Base-by-base conservation (phyloP, 2,113 vertebrate genomes). In the Procavia capensis region DNA sequence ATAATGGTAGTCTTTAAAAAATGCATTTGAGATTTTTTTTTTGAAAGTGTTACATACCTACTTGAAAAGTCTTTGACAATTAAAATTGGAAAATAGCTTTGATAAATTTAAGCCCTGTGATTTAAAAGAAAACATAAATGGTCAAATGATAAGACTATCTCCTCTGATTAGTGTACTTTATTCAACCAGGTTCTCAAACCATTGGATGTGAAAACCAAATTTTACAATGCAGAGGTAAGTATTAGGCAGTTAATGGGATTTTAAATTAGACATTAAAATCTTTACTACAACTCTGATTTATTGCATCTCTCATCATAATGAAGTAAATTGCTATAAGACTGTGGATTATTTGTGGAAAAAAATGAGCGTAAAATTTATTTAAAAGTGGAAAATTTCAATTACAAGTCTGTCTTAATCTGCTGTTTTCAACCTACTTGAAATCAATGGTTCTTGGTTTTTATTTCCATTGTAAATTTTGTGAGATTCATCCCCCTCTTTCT, bases 161-260 rank as follows among this genome's bases (percentile, higher is more conserved):
- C 78, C 78, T 98, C 98, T 97, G 98, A 97, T 97, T 96, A 99
- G 45, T 98, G 97, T 98, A 98, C 98, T 99, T 98, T 99, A 95
- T 98, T 99, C 63, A 95, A 98, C 96, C 99, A 99, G 99, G 99
- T 99, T 95, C 98, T 99, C 95, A 99, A 99, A 98, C 99, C 99
- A 57, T 96, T 99, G 81, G 99, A 99, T 95, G 99, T 99, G 97
- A 99, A 99, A 99, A 99, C 99, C 75, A 99, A 99, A 97, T 99
- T 99, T 98, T 99, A 99, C 98, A 99, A 99, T 63, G 99, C 99
- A 8, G 99, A 99, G 99, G 99, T 99, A 98, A 99, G 98, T 96
- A 13, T 92, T 92, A 85, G 41, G 36, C 19, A 79, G 13, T 29
- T 88, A 94, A 78, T 96, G 76, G 2, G 82, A 96, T 93, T 92